A percentile compares a stretch with the other conserved stretches of the same genome.
These are phyloP conservation scores for Tinamus guttatus DNA, from an alignment of 2,113 vertebrate species.

Conservation along the genomic window DNA sequence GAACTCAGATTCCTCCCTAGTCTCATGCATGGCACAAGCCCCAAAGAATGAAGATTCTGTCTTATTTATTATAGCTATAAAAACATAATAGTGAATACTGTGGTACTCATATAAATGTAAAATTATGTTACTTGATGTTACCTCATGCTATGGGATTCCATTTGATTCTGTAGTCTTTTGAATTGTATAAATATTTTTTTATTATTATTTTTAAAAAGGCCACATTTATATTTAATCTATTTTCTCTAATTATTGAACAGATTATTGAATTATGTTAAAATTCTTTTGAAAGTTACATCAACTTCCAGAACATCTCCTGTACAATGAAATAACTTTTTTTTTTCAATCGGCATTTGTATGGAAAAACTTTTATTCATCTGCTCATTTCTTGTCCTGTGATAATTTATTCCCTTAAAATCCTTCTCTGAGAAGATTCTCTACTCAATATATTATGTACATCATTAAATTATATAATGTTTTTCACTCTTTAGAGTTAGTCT, in stretches of 20 bases:
- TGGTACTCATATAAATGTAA: background rate
- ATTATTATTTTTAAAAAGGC: background rate
- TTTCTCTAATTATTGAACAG: background rate
- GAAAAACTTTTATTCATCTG: background rate
- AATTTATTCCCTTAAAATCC: background rate
- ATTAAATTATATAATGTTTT: background rate
- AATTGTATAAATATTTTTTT: background rate
- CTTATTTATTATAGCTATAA: background rate
- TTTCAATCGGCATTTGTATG: background rate
- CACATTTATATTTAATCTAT: background rate
- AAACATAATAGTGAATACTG: background rate
- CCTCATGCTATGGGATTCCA: background rate
- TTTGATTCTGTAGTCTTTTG: background rate
- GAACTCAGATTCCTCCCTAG: background rate
- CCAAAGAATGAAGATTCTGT: background rate
- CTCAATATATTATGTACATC: background rate
- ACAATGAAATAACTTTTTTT: background rate
- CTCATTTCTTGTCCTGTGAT: background rate
- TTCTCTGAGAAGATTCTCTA: background rate
- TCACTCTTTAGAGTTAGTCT: background rate
- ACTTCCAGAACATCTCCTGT: background rate
- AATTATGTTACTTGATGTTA: background rate
- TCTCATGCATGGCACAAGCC: background rate
- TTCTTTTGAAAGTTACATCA: background rate
- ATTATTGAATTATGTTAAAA: no score